Evolutionary conservation across 2,888 invertebrate genomes (phyloP).

Genomic region (Acrocera orbiculus): DNA sequence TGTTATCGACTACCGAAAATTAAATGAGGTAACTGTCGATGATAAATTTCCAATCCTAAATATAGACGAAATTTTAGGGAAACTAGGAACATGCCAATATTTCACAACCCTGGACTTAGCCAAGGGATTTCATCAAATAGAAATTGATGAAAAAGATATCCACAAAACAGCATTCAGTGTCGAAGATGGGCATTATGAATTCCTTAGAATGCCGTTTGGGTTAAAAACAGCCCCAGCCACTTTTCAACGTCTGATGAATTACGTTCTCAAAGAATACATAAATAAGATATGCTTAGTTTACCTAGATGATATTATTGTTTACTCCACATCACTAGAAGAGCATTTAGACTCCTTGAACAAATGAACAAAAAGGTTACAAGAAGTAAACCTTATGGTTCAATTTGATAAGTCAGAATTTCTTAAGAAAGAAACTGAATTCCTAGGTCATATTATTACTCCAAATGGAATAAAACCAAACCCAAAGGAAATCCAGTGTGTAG

Average conservation of each 20-base stretch:
- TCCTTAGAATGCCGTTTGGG: conserved; percentile 1
- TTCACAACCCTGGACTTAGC: not conserved
- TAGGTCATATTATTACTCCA: not conserved
- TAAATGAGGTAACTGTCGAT: not conserved
- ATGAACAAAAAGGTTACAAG: not conserved
- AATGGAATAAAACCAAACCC: conserved; percentile 7
- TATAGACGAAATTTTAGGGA: not conserved
- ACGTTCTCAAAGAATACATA: conserved; percentile 1
- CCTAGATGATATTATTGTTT: conserved; percentile 18
- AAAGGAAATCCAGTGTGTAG: conserved; percentile 5
- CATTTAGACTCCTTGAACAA: too few species aligned
- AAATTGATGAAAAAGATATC: not conserved
- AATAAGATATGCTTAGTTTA: conserved; percentile 8
- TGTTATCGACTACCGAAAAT: not conserved
- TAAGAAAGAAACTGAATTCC: conserved; percentile 1
- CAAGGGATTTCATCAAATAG: not conserved
- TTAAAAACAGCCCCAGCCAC: conserved; percentile 4
- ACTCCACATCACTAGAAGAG: conserved; percentile 15
- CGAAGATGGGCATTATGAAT: not conserved
- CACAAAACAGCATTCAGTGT: not conserved
- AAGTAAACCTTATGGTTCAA: conserved; percentile 2
- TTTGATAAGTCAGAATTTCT: conserved; percentile 1
- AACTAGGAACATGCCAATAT: not conserved
- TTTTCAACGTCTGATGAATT: conserved; percentile 4
- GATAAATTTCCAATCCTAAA: not conserved